Evolutionary conservation across 2,888 invertebrate species (phyloP), one percentile per base, ranked within the genome.

Genomic region (Schizotus pectinicornis): DNA sequence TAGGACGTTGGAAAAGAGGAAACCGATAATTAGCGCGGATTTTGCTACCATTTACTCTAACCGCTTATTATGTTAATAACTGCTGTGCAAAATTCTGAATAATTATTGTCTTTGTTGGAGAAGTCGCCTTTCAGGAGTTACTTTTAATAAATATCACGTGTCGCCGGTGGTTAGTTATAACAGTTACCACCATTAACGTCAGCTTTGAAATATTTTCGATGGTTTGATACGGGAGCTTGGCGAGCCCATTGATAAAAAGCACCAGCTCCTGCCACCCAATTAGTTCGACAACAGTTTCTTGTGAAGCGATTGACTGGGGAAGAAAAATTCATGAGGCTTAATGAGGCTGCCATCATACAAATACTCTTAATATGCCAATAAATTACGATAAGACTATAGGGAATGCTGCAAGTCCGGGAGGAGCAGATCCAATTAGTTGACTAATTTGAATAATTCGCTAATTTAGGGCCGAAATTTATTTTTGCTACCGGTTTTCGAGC

Each of bases 381-480:
- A 59, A 63, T 61, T 65, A 65, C 55, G 63, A 62, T 65, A 65
- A 65, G 51, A 32, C 55, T 56, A 49, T 46, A 52, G 55, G 38
- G 32, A 43, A 56, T 52, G 52, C 45, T 51, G 58, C 60, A 61
- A 56, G 47, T 52, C 37, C 42, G 48, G 48, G 50, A 53, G 45
- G 53, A 46, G 48, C 38, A 41, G 42, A 46, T 39, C 62, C 65
- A 69, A 69, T 69, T 69, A 65, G 65, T 56, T 48, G 53, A 38
- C 46, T 65, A 39, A 68, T 69, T 69, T 68, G 55, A 69, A 68
- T 69, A 68, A 68, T 66, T 68, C 62, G 62, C 62, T 63, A 66
- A 68, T 67, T 68, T 64, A 43, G 52, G 51, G 54, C 53, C 52
- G 58, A 65, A 60, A 59, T 60, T 59, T 59, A 61, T 59, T 53